Evolutionary conservation across 92 coral and sea anemone genomes (phyloP), one percentile per base, ranked within the genome.

Genomic region (Epizoanthus stellaris): DNA sequence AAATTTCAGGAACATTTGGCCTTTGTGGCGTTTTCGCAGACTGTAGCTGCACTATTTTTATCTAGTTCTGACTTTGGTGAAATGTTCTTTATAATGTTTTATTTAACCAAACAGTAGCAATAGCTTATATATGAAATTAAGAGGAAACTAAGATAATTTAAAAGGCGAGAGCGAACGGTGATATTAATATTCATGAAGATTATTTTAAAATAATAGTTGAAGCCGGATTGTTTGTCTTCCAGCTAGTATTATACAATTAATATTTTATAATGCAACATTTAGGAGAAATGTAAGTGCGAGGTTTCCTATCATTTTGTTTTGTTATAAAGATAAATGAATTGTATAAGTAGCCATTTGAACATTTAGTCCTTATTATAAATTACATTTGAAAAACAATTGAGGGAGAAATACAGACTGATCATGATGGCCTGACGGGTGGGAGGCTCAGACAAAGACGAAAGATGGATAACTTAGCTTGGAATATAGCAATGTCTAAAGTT

Each of bases 131-230:
- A 47, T 42, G 21, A 58, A 12, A 59, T 34, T 36, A 39, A 62
- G 83, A 62, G 65, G 57, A 61, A n/a, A n/a, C n/a, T n/a, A 61
- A 79, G 43, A 16, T 15, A 84, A 65, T 73, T 84, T 61, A 47
- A 72, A 66, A 19, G 53, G 81, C 66, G 88, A 62, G 43, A 62
- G 61, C 61, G 67, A 72, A 61, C 72, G 57, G 74, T 34, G 36
- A 40, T 34, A 88, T 91, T 84, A 91, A 91, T 91, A 91, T 91
- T 91, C 94, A 91, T 91, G 67, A 85, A 83, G 69, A 53, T 63
- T 84, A 70, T 57, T 85, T 85, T 79, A 36, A 64, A 85, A 74
- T 75, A 76, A 85, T 71, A 85, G 89, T 67, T 81, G 58, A 42
- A 56, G 45, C 49, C 81, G 58, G 84, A 83, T 85, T 91, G 94